Evolutionary conservation across 2,797 vertebrate genomes (phyloP).

Genomic region (Hozukius guyotensis): DNA sequence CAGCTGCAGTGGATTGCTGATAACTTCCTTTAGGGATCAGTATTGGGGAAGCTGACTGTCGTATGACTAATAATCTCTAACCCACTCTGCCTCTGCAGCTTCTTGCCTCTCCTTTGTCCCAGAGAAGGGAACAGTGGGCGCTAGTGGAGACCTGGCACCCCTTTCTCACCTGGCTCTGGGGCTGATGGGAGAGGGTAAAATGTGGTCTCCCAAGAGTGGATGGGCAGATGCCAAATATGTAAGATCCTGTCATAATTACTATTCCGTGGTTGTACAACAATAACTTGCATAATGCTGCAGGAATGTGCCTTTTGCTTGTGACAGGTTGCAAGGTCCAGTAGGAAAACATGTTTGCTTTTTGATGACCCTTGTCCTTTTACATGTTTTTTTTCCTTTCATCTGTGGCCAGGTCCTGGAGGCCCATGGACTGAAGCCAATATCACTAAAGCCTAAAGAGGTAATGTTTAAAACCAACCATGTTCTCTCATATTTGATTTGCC

Average conservation of each 20-base stretch:
- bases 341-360: slow-evolving; percentile 74
- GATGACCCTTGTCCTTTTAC: slow-evolving; percentile 61
- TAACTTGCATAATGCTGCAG: slow-evolving; percentile 1
- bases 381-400: slow-evolving; percentile 60
- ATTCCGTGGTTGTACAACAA: slow-evolving; percentile 16
- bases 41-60: not conserved
- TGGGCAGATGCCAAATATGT: slow-evolving; percentile 99
- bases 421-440: slow-evolving; percentile 93
- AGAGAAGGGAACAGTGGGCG: slow-evolving; percentile 97
- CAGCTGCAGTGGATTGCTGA: not conserved
- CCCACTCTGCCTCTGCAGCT: slow-evolving; percentile 75
- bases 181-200: slow-evolving; percentile 97
- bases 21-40: not conserved
- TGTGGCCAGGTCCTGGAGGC: slow-evolving; percentile 91
- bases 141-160: slow-evolving; percentile 96
- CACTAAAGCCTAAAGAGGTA: slow-evolving; percentile 97
- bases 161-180: slow-evolving; percentile 97
- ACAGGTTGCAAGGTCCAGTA: slow-evolving; percentile 41
- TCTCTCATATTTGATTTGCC: slow-evolving; percentile 23
- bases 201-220: slow-evolving; percentile 99
- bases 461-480: slow-evolving; percentile 49
- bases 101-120: slow-evolving; percentile 97
- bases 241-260: slow-evolving; percentile 66
- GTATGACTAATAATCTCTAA: not conserved
- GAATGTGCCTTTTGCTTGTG: slow-evolving; percentile 23